A percentile compares a stretch with the other conserved stretches of the same genome.
These are phyloP conservation scores for Taurulus bubalis DNA, from an alignment of 2,113 vertebrate genomes.

Conservation along the genomic window DNA sequence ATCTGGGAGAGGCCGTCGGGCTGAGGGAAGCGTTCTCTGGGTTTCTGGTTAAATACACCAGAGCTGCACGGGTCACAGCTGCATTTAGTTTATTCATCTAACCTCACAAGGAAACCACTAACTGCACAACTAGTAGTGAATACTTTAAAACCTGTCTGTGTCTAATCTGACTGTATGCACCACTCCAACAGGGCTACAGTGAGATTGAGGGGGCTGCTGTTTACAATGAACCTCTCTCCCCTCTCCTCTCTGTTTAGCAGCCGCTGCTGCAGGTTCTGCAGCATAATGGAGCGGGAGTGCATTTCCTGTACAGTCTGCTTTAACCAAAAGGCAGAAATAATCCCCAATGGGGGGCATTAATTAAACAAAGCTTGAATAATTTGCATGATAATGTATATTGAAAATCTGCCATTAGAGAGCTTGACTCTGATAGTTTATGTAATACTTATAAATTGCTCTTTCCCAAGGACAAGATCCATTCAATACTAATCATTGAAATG, in stretches of 20 bases:
- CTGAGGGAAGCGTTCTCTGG: not conserved
- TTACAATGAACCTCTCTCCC: slow-evolving; percentile 38
- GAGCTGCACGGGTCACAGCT: not conserved
- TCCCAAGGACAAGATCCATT: not conserved
- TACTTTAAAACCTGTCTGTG: not conserved
- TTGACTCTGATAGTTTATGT: not conserved
- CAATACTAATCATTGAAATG: not conserved
- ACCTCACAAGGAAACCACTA: not conserved
- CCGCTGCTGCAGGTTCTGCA: slow-evolving; percentile 11
- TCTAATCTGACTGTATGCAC: slow-evolving; percentile 14
- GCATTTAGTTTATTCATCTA: not conserved
- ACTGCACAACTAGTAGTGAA: not conserved
- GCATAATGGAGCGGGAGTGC: slow-evolving; percentile 1
- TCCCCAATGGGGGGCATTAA: no score
- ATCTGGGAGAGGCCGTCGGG: not conserved
- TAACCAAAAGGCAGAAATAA: no score
- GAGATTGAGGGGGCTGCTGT: slow-evolving; percentile 52
- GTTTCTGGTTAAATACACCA: not conserved
- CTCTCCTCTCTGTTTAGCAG: slow-evolving; percentile 33
- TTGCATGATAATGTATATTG: not conserved
- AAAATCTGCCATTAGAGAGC: not conserved
- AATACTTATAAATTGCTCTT: no score
- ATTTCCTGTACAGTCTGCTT: not conserved
- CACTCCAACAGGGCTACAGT: slow-evolving; percentile 23
- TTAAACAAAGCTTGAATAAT: not conserved